Conservation (phyloP, 2,888 invertebrate genomes). For the Polia nebulosa region DNA sequence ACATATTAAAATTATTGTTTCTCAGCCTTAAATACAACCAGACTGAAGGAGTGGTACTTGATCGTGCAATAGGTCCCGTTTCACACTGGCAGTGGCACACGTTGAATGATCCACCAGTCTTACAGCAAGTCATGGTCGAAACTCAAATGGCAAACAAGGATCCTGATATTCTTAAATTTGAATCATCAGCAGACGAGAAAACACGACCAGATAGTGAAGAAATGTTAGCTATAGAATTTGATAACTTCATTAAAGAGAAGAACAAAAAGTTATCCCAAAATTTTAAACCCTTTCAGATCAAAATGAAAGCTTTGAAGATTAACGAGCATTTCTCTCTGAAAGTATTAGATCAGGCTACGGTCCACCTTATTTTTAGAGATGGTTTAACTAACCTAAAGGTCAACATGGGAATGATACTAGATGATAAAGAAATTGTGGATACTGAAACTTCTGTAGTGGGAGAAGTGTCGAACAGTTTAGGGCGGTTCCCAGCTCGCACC, state of each 20-base stretch:
- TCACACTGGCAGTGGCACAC: slow-evolving; percentile 89
- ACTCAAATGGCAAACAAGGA: slow-evolving; percentile 85
- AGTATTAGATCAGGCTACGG: slow-evolving; percentile 84
- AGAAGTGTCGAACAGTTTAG: slow-evolving; percentile 75
- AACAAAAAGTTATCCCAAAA: slow-evolving; percentile 81
- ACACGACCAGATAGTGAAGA: slow-evolving; percentile 80
- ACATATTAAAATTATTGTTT: no score
- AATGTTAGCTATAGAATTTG: slow-evolving; percentile 86
- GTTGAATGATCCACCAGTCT: slow-evolving; percentile 86
- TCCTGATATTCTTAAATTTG: slow-evolving; percentile 80
- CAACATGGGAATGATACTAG: slow-evolving; percentile 87
- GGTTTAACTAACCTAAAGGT: slow-evolving; percentile 83
- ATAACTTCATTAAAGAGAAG: slow-evolving; percentile 86
- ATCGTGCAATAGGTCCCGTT: slow-evolving; percentile 82
- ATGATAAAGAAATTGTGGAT: no score
- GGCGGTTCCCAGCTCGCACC: slow-evolving; percentile 79
- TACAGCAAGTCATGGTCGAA: no score
- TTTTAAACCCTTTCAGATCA: slow-evolving; percentile 87
- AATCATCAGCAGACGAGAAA: slow-evolving; percentile 66
- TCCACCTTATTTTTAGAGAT: slow-evolving; percentile 84
- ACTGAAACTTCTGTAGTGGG: slow-evolving; percentile 82
- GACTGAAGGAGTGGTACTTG: no score
- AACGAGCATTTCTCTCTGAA: no score
- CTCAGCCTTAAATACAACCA: no score
- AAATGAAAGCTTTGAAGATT: slow-evolving; percentile 87